phyloP scores from a whole-genome alignment of 2,888 invertebrate species.

The Callinectes sapidus region DNA sequence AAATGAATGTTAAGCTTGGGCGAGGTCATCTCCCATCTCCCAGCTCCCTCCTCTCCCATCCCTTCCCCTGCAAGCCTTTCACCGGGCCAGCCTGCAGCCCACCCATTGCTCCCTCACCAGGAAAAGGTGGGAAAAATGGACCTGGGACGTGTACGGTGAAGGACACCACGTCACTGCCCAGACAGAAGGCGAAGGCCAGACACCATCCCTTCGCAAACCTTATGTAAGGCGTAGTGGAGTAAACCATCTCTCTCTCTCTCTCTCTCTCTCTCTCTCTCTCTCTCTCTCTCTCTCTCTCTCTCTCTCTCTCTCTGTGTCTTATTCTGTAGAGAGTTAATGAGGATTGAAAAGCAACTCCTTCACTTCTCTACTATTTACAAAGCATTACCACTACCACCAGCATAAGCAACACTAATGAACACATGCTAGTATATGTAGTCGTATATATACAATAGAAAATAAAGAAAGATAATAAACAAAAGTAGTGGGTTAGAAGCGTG shows the following conservation, averaged over 20 bases:
- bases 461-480: not conserved
- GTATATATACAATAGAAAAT: not conserved
- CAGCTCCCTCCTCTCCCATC: not conserved
- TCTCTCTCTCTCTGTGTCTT: conserved; percentile 10
- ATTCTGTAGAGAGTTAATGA: not conserved
- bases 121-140: not conserved
- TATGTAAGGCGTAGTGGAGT: not conserved
- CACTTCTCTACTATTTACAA: not conserved
- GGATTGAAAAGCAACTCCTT: not conserved
- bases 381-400: not conserved
- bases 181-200: not conserved
- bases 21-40: conserved; percentile 13
- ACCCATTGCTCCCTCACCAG: not conserved
- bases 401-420: not conserved
- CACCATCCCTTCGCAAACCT: not conserved
- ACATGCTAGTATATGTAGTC: not conserved
- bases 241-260: not conserved
- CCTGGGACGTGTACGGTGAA: not conserved
- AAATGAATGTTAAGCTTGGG: conserved; percentile 21
- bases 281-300: conserved; percentile 32
- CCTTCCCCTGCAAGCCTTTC: not conserved
- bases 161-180: not conserved
- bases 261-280: conserved; percentile 29
- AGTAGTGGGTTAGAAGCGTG: not conserved
- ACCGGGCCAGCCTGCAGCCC: not conserved